Percentiles rank a stretch among this genome's conserved stretches.
These are phyloP conservation scores for Periophthalmus magnuspinnatus DNA, from an alignment of 2,797 vertebrate species.

Conservation along the genomic window DNA sequence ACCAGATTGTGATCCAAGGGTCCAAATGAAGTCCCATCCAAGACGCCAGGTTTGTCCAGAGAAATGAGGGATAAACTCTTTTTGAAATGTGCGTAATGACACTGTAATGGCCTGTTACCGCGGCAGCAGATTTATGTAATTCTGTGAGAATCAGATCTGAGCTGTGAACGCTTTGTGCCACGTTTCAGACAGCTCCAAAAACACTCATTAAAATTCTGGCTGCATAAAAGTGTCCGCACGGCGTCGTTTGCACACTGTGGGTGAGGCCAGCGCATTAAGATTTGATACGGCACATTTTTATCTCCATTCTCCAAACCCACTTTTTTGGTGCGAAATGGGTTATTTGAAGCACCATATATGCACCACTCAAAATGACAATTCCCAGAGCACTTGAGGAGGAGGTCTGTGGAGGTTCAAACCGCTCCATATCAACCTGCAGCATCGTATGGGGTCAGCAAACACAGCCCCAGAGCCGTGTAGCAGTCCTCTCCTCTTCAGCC, in stretches of 20 bases:
- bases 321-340: slow-evolving; percentile 33
- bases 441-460: slow-evolving; percentile 73
- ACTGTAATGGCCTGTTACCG: slow-evolving; percentile 56
- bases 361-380: slow-evolving; percentile 69
- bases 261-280: slow-evolving; percentile 68
- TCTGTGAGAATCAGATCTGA: slow-evolving; percentile 35
- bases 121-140: slow-evolving; percentile 42
- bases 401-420: slow-evolving; percentile 76
- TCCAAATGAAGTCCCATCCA: slow-evolving; percentile 63
- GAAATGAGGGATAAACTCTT: slow-evolving; percentile 68
- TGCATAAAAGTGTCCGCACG: slow-evolving; percentile 56
- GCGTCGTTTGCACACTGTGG: slow-evolving; percentile 70
- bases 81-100: slow-evolving; percentile 64
- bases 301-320: slow-evolving; percentile 58
- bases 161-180: slow-evolving; percentile 34
- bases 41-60: slow-evolving; percentile 49
- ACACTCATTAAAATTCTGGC: slow-evolving; percentile 60
- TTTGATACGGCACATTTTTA: slow-evolving; percentile 70
- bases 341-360: slow-evolving; percentile 67
- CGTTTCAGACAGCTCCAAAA: slow-evolving; percentile 35
- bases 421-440: slow-evolving; percentile 71
- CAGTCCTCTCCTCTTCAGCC: slow-evolving; percentile 70
- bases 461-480: slow-evolving; percentile 65
- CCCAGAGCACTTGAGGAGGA: slow-evolving; percentile 70
- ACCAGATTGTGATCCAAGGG: slow-evolving; percentile 71